Evolutionary conservation across 2,888 invertebrate species (phyloP), one percentile per base, ranked within the genome.

Genomic region (Pheosia gnoma): DNA sequence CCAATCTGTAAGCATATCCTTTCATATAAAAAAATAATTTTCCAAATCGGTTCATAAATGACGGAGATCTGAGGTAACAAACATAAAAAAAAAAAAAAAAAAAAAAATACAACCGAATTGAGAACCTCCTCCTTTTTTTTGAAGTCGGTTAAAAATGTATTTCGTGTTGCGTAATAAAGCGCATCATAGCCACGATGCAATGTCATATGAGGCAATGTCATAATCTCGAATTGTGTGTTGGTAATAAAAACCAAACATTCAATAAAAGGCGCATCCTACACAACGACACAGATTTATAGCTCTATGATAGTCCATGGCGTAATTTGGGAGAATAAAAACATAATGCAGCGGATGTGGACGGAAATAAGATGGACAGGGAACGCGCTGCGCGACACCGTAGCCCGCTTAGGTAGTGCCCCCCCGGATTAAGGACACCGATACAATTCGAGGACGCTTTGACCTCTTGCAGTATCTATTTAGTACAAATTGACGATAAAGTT

Each of bases 321-420:
- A 57, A 56, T 63, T 66, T 67, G 71, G 61, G 57, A 65, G 57
- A 51, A 57, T 54, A 63, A 62, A 54, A 65, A 62, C 55, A 57
- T 56, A 60, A 60, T 61, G 60, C 52, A 65, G 53, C 77, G 75
- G 75, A 75, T 68, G 77, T 57, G 43, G 63, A 63, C 65, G 52
- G 60, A 75, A 75, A 77, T 75, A 75, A 61, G 67, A 74, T 59
- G 59, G 13, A 37, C 61, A 63, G 66, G 62, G 65, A 71, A 72
- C 70, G 73, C 62, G 59, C 37, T 5, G 5, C 47, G 36, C 39
- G 49, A 11, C 38, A 10, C 38, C 7, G 38, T 9, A 38, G 8
- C 1, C 9, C 43, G 41, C 39, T 39, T 11, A 9, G 3, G 51
- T 4, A 51, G 5, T 7, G 9, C 36, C 25, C 25, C 25, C 1